Evolutionary conservation across 2,888 invertebrate species (phyloP).

Genomic region (Physocephala rufipes): DNA sequence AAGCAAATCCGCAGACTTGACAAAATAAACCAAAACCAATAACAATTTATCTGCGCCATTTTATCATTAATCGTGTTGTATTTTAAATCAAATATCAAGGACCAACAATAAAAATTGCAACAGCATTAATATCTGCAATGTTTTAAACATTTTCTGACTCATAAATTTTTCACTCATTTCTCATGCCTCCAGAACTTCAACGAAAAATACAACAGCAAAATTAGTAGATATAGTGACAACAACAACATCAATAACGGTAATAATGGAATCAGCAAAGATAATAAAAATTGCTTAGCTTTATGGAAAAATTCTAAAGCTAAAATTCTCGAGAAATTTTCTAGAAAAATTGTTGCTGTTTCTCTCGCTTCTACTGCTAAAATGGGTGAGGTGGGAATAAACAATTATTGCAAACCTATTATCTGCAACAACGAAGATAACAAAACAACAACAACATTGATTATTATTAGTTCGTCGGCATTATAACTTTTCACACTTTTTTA

Average conservation of each 20-base stretch:
- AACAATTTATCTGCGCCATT: constrained; percentile 58
- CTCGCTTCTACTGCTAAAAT: too few relatives aligned
- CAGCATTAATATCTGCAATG: constrained; percentile 25
- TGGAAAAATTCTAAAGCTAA: background rate
- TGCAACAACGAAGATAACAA: too few relatives aligned
- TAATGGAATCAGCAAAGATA: background rate
- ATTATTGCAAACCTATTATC: too few relatives aligned
- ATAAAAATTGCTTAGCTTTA: background rate
- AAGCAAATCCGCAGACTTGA: background rate
- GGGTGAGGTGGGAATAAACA: too few relatives aligned
- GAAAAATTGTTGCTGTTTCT: too few relatives aligned
- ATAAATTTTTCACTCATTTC: constrained; percentile 27
- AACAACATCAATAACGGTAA: constrained; percentile 5
- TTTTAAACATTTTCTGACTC: constrained; percentile 4
- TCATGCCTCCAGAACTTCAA: constrained; percentile 11
- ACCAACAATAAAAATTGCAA: constrained; percentile 1
- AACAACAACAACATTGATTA: too few relatives aligned
- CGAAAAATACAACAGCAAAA: background rate
- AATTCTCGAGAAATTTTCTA: too few relatives aligned
- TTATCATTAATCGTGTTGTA: constrained; percentile 59
- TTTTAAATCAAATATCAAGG: constrained; percentile 52
- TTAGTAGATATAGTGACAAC: constrained; percentile 4
- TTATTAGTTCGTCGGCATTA: too few relatives aligned
- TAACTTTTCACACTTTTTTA: too few relatives aligned
- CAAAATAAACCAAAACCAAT: constrained; percentile 31